Conservation (phyloP, 2,113 vertebrate species). For the Gorsachius goisagi region DNA sequence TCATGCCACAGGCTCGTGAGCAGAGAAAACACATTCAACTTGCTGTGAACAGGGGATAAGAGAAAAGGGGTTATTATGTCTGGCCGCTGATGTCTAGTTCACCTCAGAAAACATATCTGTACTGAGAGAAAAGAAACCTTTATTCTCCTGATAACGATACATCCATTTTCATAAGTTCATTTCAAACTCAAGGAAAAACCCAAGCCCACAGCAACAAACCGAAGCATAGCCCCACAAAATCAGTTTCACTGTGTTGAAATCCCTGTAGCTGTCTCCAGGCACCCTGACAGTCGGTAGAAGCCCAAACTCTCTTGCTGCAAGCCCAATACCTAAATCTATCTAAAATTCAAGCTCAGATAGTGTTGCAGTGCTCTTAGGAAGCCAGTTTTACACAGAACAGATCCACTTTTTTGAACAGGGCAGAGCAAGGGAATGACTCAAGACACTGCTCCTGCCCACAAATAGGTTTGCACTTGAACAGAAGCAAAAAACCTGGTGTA, state of each 20-base stretch:
- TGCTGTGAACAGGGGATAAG: not conserved
- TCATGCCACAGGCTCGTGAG: not conserved
- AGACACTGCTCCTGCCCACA: not conserved
- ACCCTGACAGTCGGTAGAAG: not conserved
- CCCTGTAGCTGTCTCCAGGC: not conserved
- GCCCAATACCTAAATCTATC: not conserved
- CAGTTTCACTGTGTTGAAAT: not conserved
- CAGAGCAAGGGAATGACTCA: not conserved
- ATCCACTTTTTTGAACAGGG: not conserved
- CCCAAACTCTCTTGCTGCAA: not conserved
- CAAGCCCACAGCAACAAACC: not conserved
- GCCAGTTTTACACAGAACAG: not conserved
- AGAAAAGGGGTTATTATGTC: not conserved
- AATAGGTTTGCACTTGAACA: not conserved
- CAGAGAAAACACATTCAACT: not conserved
- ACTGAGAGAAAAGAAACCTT: not conserved
- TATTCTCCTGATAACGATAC: conserved; percentile 8
- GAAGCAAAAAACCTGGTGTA: not conserved
- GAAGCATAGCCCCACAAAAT: not conserved
- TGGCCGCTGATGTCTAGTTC: not conserved
- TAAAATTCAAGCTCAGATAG: not conserved
- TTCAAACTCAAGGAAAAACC: not conserved
- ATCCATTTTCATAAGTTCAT: conserved; percentile 55
- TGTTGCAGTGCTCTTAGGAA: not conserved
- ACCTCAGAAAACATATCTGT: not conserved